These are phyloP conservation scores for Acanthis flammea DNA, from an alignment of 2,797 vertebrate species.

Conservation along the genomic window DNA sequence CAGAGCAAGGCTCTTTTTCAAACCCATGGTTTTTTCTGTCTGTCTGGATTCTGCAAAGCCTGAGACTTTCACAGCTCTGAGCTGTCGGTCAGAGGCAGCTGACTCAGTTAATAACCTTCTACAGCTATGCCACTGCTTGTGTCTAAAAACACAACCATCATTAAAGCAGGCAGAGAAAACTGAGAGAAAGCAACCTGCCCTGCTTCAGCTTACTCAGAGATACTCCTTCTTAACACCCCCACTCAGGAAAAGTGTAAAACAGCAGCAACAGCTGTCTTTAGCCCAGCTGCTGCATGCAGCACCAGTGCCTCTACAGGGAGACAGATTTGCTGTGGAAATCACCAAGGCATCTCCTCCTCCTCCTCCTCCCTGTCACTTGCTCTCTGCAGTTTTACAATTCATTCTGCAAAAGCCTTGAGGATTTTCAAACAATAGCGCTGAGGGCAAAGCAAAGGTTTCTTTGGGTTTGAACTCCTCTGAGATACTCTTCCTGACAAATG, in stretches of 20 bases:
- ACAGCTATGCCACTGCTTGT: background rate
- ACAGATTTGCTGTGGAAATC: background rate
- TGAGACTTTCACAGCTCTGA: background rate
- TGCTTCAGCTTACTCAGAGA: background rate
- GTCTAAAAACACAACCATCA: background rate
- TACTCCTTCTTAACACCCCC: background rate
- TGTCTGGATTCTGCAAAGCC: background rate
- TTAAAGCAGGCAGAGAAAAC: background rate
- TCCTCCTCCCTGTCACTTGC: background rate
- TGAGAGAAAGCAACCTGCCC: background rate
- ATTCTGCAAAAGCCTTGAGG: background rate
- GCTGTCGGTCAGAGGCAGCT: background rate
- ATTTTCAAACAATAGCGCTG: background rate
- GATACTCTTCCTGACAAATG: background rate
- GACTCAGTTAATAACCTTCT: background rate
- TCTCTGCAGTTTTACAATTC: background rate
- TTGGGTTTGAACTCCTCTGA: background rate
- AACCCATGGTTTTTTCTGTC: background rate
- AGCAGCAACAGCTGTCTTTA: background rate
- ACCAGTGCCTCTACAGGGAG: background rate
- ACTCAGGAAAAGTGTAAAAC: background rate
- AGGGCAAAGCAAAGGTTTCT: background rate
- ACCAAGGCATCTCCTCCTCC: background rate
- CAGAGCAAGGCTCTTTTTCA: background rate
- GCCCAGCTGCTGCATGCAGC: background rate